Base-by-base conservation (phyloP, 2,113 vertebrate genomes). In the Clupea harengus region DNA sequence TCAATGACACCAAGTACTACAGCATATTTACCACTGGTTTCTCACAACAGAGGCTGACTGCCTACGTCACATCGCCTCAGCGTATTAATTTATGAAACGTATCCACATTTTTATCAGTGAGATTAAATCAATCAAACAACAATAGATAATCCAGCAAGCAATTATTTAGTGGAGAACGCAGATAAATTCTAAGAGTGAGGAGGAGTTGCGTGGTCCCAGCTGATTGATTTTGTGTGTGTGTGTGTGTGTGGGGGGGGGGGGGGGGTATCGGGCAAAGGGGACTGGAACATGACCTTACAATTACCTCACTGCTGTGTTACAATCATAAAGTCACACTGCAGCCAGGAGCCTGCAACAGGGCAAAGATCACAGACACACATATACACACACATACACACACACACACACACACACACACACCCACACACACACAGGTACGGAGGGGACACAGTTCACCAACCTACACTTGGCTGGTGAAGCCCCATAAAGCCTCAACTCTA, bases 381-480 rank as follows among this genome's bases (percentile, higher is more conserved):
- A 72, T 6, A 72, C 5, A 32, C 28, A 39, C 25, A 32, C 67
- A 75, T 8, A 32, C 25, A 32, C 6, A 75, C 67, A 75, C 67
- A 75, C 67, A 75, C 67, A 75, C 64, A 67, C 64, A 67, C 64
- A 67, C 64, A 67, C n/a, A 67, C 57, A 64, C 57, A n/a, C 57
- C 0, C 57, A 22, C 57, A 64, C 60, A n/a, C 9, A 28, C 83
- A 20, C 44, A 15, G n/a, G n/a, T n/a, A n/a, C n/a, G n/a, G n/a
- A n/a, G 44, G 67, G 81, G 85, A 81, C 85, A 88, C 45, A 83
- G 50, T 80, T 49, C 84, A 67, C 39, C 39, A 39, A 39, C 39
- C 39, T 2, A 39, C 39, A 1, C 39, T 39, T 39, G 39, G 39
- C 39, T 39, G 39, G 39, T 39, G 39, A 39, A 39, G 39, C 39